A percentile compares a stretch with the other conserved stretches of the same genome.
Evolutionary conservation across 2,888 invertebrate species (phyloP).

Genomic region (Dorcus parallelipipedus): DNA sequence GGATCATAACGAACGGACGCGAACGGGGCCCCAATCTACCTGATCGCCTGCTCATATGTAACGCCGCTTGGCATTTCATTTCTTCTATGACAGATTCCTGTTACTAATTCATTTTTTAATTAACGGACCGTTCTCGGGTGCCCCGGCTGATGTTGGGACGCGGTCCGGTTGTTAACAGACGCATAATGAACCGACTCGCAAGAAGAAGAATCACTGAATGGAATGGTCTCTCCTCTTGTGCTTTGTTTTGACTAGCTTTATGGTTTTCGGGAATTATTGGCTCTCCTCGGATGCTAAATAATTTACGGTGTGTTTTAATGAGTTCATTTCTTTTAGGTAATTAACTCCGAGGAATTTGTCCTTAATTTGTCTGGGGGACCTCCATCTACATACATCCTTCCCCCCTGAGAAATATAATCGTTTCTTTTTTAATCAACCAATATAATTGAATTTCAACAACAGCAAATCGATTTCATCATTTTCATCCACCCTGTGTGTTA

Average conservation of each 20-base stretch:
- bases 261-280: conserved; percentile 27
- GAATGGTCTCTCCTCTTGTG: conserved; percentile 30
- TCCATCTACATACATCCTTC: too few species aligned
- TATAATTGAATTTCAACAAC: too few species aligned
- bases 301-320: conserved; percentile 1
- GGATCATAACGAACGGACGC: conserved; percentile 20
- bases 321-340: not conserved
- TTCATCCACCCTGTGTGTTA: too few species aligned
- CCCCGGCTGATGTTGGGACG: conserved; percentile 37
- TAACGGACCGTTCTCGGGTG: conserved; percentile 42
- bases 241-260: conserved; percentile 36
- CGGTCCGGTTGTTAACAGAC: conserved; percentile 26
- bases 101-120: conserved; percentile 51
- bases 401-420: too few species aligned
- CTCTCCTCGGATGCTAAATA: not conserved
- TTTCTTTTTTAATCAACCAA: too few species aligned
- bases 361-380: too few species aligned
- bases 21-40: conserved; percentile 25
- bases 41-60: conserved; percentile 38
- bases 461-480: too few species aligned
- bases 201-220: conserved; percentile 20
- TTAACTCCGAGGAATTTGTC: too few species aligned
- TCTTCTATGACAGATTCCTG: conserved; percentile 48
- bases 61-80: conserved; percentile 47
- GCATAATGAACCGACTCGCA: conserved; percentile 18